Percentiles rank a stretch among this genome's conserved stretches.
phyloP scores from a whole-genome alignment of 2,888 invertebrate genomes.

The Tridacna crocea region DNA sequence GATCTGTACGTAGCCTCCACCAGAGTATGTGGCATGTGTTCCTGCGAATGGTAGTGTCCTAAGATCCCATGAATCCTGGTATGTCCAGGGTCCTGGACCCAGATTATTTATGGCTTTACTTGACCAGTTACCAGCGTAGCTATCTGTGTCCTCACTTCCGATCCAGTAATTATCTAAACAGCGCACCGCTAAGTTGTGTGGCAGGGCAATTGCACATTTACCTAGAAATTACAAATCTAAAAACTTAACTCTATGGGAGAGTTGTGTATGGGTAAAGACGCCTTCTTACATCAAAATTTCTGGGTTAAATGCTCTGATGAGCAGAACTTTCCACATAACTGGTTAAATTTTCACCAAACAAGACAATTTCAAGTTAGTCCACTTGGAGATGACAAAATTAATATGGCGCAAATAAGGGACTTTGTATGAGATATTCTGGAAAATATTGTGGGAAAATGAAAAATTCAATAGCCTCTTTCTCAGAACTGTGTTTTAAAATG shows the following conservation, averaged over 20 bases:
- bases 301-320: not conserved
- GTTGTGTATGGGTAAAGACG: not conserved
- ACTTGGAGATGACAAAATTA: too few species aligned
- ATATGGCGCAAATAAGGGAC: too few species aligned
- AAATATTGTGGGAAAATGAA: too few species aligned
- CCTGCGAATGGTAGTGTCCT: conserved; percentile 66
- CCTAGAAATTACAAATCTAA: conserved; percentile 9
- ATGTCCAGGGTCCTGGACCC: conserved; percentile 56
- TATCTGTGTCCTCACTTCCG: conserved; percentile 53
- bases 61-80: conserved; percentile 64
- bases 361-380: too few species aligned
- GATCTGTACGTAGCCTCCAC: conserved; percentile 70
- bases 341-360: too few species aligned
- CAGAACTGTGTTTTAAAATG: too few species aligned
- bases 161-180: conserved; percentile 63
- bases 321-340: too few species aligned
- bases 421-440: too few species aligned
- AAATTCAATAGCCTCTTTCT: too few species aligned
- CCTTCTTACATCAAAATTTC: not conserved
- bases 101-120: not conserved
- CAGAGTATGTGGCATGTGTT: conserved; percentile 67
- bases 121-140: conserved; percentile 63
- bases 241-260: not conserved
- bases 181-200: not conserved
- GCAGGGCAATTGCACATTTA: conserved; percentile 1